Conservation (phyloP, 2,888 invertebrate species). For the Beris morrisii region DNA sequence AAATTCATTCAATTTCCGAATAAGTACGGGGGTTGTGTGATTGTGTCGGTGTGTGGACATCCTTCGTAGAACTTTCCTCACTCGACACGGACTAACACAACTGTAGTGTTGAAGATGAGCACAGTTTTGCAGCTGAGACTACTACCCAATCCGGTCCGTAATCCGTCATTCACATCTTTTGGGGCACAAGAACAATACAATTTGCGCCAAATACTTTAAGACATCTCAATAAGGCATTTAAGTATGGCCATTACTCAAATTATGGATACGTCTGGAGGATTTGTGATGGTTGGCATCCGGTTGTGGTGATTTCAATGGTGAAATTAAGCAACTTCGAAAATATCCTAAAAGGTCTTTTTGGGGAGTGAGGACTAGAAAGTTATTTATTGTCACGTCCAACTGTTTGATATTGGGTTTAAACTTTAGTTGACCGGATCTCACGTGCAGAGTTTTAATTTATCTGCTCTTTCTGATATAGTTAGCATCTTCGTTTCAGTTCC, state of each 20-base stretch:
- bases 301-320: too few relatives aligned
- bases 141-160: conserved; percentile 8
- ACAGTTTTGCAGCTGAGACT: conserved; percentile 31
- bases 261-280: conserved; percentile 3
- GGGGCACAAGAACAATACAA: neutral
- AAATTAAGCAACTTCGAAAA: too few relatives aligned
- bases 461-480: too few relatives aligned
- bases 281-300: too few relatives aligned
- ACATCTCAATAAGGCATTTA: conserved; percentile 35
- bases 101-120: neutral
- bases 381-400: too few relatives aligned
- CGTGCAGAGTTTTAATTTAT: too few relatives aligned
- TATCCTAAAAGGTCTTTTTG: too few relatives aligned
- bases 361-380: too few relatives aligned
- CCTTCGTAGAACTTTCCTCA: conserved; percentile 16
- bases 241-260: conserved; percentile 34
- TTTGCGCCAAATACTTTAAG: conserved; percentile 32
- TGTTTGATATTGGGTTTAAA: too few relatives aligned
- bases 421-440: too few relatives aligned
- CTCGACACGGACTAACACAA: conserved; percentile 13
- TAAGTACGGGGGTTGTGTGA: conserved; percentile 22
- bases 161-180: conserved; percentile 3
- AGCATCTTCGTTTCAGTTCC: too few relatives aligned
- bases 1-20: conserved; percentile 38
- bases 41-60: conserved; percentile 20